A percentile compares a stretch with the other conserved stretches of the same genome.
These are phyloP conservation scores for Zeuzera pyrina DNA, from an alignment of 2,888 invertebrate genomes.

Conservation along the genomic window DNA sequence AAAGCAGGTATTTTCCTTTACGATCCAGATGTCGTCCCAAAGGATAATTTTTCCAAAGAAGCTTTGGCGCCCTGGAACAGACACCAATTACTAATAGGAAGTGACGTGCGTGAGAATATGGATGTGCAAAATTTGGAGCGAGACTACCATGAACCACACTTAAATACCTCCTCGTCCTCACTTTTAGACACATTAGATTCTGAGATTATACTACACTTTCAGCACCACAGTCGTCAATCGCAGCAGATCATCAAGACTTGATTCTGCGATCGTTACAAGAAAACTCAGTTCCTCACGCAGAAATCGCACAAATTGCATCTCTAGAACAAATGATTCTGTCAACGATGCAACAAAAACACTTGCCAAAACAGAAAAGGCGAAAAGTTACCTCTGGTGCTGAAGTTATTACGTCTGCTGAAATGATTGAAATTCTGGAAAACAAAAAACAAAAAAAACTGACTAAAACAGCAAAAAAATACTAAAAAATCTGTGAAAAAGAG, in stretches of 20 bases:
- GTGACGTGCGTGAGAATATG: conserved; percentile 2
- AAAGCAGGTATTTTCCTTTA: conserved; percentile 11
- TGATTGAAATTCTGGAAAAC: neutral
- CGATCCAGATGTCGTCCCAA: conserved; percentile 9
- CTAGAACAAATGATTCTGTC: conserved; percentile 4
- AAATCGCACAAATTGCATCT: neutral
- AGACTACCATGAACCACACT: neutral
- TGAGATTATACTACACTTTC: neutral
- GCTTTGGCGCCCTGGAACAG: conserved; percentile 11
- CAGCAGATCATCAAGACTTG: conserved; percentile 2
- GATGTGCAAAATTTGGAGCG: neutral
- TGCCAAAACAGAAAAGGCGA: conserved; percentile 4
- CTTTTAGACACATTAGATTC: neutral
- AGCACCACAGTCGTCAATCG: conserved; percentile 3
- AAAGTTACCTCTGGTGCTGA: conserved; percentile 12
- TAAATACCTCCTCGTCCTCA: conserved; percentile 2
- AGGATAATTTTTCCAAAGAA: conserved; percentile 8
- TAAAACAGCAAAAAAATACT: neutral
- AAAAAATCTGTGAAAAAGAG: neutral
- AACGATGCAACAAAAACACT: conserved; percentile 7
- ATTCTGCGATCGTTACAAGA: conserved; percentile 1
- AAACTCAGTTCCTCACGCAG: neutral
- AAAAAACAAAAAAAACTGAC: neutral
- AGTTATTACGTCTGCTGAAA: conserved; percentile 9
- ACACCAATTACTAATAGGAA: conserved; percentile 7